Evolutionary conservation across 1,140 invertebrate species (phyloP), one percentile per base, ranked within the genome.

Genomic region (Bombus sibiricus): DNA sequence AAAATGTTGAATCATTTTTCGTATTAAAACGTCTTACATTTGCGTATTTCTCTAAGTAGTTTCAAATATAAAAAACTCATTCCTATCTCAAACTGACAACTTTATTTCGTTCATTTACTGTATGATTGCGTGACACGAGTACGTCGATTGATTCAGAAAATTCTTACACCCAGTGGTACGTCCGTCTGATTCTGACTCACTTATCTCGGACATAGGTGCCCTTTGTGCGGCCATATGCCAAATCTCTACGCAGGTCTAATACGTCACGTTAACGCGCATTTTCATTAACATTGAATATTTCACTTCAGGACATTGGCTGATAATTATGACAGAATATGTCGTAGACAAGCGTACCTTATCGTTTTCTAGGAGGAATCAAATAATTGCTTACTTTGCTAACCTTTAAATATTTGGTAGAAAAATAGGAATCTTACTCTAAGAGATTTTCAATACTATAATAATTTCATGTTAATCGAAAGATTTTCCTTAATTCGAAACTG

Each of bases 81-180:
- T 83, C 83, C 57, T 91, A 91, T 86, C 81, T 91, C 76, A 88
- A 91, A 91, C 71, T 91, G 86, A 83, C 89, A 90, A 91, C 74
- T 91, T 91, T 90, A 90, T 91, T 90, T 81, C 57, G 32, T 80
- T 85, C 66, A 80, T 88, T 85, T 88, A 34, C 34, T 86, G 69
- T 75, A 62, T 69, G 73, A 86, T 86, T 74, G 34, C 83, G 81
- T 86, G 69, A 86, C 72, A 88, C 75, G 81, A 81, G 41, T 81
- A 83, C 76, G 76, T 78, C 80, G 62, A 53, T 62, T 73, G 59
- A 80, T 83, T 59, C 47, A n/a, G 75, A 83, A 68, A 72, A 81
- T 86, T 77, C 64, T 83, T 88, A 90, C 89, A 86, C 68, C 43
- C 81, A 57, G 43, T 83, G 81, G 37, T 80, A 47, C 66, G 66